A percentile compares a stretch with the other conserved stretches of the same genome.
These are phyloP conservation scores for Uromys caudimaculatus DNA, from an alignment of 2,797 vertebrate genomes.

Conservation along the genomic window DNA sequence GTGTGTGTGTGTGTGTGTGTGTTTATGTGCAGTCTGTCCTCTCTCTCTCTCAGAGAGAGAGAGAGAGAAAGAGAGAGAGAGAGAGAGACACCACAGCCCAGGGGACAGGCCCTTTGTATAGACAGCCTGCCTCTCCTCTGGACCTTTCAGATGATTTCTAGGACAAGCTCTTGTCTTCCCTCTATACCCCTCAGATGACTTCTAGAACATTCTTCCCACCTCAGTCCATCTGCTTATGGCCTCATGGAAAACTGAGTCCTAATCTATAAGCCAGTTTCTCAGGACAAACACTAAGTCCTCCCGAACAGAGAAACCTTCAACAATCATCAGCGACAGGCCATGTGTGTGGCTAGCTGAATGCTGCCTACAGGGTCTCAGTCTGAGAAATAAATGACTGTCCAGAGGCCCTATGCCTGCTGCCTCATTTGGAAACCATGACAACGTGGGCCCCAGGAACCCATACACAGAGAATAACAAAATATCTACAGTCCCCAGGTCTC, in stretches of 20 bases:
- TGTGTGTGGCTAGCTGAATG: neutral
- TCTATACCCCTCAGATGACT: neutral
- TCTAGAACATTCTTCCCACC: neutral
- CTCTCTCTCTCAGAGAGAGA: neutral
- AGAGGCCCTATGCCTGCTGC: neutral
- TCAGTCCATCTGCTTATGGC: neutral
- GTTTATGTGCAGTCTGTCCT: neutral
- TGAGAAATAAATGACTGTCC: neutral
- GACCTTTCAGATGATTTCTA: neutral
- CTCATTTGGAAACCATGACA: neutral
- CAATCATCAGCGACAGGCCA: neutral
- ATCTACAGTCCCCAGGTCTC: neutral
- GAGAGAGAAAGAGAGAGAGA: neutral
- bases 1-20: too few species aligned
- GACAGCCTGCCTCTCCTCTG: too few species aligned
- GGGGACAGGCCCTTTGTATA: neutral
- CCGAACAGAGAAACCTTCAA: neutral
- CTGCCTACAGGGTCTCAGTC: neutral
- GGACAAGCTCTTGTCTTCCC: neutral
- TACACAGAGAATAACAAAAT: neutral
- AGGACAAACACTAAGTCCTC: neutral
- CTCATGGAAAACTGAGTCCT: neutral
- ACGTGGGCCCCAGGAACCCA: neutral
- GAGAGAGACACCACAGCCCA: neutral
- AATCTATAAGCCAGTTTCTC: neutral